These are phyloP conservation scores for Australoheros facetus DNA, from an alignment of 2,797 vertebrate genomes.

Conservation along the genomic window DNA sequence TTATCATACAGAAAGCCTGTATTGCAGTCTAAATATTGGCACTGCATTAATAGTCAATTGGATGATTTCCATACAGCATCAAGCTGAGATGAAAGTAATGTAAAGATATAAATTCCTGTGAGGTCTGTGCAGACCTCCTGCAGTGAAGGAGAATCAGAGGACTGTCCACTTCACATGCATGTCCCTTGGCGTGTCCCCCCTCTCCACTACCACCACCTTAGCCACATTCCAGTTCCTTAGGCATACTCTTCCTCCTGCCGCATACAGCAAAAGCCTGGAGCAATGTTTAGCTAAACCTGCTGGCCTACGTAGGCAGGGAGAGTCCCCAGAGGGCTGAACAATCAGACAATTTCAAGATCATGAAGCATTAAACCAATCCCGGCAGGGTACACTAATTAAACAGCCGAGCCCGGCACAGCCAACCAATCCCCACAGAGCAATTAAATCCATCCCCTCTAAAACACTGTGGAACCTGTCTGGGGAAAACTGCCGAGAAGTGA, in stretches of 20 bases:
- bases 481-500: constrained; percentile 85
- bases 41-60: constrained; percentile 67
- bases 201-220: not conserved
- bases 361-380: constrained; percentile 99
- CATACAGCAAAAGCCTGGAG: constrained; percentile 79
- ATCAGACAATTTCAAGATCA: constrained; percentile 99
- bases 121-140: constrained; percentile 27
- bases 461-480: constrained; percentile 96
- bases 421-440: constrained; percentile 99
- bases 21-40: constrained; percentile 66
- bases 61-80: constrained; percentile 59
- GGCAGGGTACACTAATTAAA: constrained; percentile 99
- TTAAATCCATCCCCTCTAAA: constrained; percentile 99
- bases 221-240: constrained; percentile 54
- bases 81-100: constrained; percentile 36
- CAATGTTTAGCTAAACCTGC: constrained; percentile 90
- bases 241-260: constrained; percentile 59
- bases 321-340: constrained; percentile 92
- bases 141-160: constrained; percentile 30
- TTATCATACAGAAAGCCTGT: constrained; percentile 54
- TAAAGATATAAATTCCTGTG: constrained; percentile 31
- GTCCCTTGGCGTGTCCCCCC: constrained; percentile 48
- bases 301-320: constrained; percentile 83
- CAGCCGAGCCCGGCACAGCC: constrained; percentile 99
- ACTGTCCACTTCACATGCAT: constrained; percentile 41